Base-by-base conservation (phyloP, 2,797 vertebrate genomes). In the Diceros bicornis region DNA sequence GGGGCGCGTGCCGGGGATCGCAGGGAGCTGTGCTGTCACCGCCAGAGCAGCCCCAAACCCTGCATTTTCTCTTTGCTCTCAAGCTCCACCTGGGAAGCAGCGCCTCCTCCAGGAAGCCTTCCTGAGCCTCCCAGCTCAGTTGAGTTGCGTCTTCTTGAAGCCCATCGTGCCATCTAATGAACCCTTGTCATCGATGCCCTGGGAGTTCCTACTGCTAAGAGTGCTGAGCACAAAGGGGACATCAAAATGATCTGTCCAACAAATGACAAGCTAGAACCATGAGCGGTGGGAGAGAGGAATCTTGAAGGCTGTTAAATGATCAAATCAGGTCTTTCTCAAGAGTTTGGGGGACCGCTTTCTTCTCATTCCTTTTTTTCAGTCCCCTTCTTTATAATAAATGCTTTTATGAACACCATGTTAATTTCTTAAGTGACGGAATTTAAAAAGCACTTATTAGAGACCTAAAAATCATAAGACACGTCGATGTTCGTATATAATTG, bases 361-460 rank as follows among this genome's bases (percentile, higher is more conserved):
- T 74, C 29, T 17, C 37, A 4, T 44, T 87, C 17, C 25, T 93
- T 95, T 93, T 59, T 74, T 61, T 85, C 34, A 29, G n/a, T 23
- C 34, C 32, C 23, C 7, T 55, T 83, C 55, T 77, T 68, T 77
- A 62, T 94, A 84, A 91, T 82, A 78, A 71, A 89, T 90, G 66
- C 34, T 89, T 93, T 84, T 84, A 89, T 82, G 88, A 89, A 95
- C 59, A 86, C 29, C 72, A 50, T 66, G 57, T 71, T 85, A 62
- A 61, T 44, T 85, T 83, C 95, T 96, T 88, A 47, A 97, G 62
- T 72, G 52, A 92, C 77, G 82, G 12, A 72, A 55, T 94, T 96
- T 75, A 23, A 61, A 85, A 93, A 77, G 18, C 62, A 52, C 83
- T 86, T 94, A 83, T 84, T 83, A 87, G 90, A 91, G 32, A 83